A percentile compares a stretch with the other conserved stretches of the same genome.
These are phyloP conservation scores for Limonius californicus DNA, from an alignment of 1,140 invertebrate species.

Conservation along the genomic window DNA sequence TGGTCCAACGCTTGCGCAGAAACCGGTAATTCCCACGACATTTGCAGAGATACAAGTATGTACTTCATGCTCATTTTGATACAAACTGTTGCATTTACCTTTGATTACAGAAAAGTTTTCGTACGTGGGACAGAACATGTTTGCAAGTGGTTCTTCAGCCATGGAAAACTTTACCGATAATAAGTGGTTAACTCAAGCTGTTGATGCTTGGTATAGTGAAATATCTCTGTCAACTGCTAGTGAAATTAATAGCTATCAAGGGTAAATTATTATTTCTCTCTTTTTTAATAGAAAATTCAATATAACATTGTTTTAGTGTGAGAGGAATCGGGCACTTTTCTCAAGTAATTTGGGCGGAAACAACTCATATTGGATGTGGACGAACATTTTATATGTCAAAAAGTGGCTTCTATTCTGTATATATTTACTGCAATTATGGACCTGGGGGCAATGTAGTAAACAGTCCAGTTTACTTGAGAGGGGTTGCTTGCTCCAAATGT, in stretches of 20 bases:
- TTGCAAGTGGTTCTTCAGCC: not conserved
- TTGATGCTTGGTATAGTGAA: slow-evolving; percentile 11
- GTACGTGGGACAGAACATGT: slow-evolving; percentile 17
- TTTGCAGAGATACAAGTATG: not conserved
- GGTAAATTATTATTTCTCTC: not conserved
- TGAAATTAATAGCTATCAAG: not conserved
- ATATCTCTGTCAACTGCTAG: not conserved
- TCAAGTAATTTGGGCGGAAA: slow-evolving; percentile 7
- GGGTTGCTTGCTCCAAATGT: not conserved
- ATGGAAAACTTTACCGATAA: slow-evolving; percentile 10
- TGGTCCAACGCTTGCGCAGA: slow-evolving; percentile 15
- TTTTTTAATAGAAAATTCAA: no score
- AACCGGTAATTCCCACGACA: not conserved
- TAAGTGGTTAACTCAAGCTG: not conserved
- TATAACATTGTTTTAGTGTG: not conserved
- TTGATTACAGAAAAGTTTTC: not conserved
- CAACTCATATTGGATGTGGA: slow-evolving; percentile 5
- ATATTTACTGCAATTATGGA: slow-evolving; percentile 10
- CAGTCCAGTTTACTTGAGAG: not conserved
- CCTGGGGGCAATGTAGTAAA: not conserved
- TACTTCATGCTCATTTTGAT: no score
- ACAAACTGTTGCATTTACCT: no score
- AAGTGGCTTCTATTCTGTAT: not conserved
- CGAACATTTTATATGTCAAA: not conserved
- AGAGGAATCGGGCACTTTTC: not conserved